Percentiles rank a stretch among this genome's conserved stretches.
These are phyloP conservation scores for Drosophila triauraria DNA, from an alignment of 1,140 invertebrate species.

Conservation along the genomic window DNA sequence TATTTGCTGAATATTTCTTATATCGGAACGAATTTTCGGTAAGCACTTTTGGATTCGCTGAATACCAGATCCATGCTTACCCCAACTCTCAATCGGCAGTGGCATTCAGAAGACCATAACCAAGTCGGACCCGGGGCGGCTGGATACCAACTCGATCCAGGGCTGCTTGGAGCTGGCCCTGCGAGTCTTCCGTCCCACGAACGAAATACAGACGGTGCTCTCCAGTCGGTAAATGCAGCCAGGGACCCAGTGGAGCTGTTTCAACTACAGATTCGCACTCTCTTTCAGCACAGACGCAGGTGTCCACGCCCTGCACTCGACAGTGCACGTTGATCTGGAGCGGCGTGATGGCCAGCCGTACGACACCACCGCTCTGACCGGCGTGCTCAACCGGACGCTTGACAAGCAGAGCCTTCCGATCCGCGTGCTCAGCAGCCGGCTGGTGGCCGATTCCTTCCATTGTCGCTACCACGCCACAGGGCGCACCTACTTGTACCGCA, in stretches of 20 bases:
- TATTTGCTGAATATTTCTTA: conserved; percentile 88
- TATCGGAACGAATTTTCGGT: conserved; percentile 88
- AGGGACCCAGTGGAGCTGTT: neutral
- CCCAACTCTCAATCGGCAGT: conserved; percentile 64
- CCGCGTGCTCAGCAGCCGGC: conserved; percentile 86
- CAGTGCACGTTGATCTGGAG: conserved; percentile 88
- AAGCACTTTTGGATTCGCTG: conserved; percentile 13
- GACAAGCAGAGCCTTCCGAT: conserved; percentile 86
- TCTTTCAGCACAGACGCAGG: conserved; percentile 89
- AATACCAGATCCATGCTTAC: neutral
- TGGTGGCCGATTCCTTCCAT: conserved; percentile 88
- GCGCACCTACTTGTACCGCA: conserved; percentile 90
- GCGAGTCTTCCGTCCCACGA: conserved; percentile 85
- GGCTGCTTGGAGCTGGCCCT: conserved; percentile 88
- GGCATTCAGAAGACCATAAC: conserved; percentile 86
- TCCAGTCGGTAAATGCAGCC: conserved; percentile 88
- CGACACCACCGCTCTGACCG: conserved; percentile 84
- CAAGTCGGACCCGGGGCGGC: conserved; percentile 55
- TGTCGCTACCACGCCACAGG: conserved; percentile 87
- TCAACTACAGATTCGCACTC: neutral
- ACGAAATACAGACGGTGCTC: conserved; percentile 86
- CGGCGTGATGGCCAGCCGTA: conserved; percentile 85
- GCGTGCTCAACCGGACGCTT: conserved; percentile 87
- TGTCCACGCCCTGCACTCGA: conserved; percentile 89
- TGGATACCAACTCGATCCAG: conserved; percentile 88